Conservation (phyloP, 2,797 vertebrate genomes). For the Myotis planiceps region DNA sequence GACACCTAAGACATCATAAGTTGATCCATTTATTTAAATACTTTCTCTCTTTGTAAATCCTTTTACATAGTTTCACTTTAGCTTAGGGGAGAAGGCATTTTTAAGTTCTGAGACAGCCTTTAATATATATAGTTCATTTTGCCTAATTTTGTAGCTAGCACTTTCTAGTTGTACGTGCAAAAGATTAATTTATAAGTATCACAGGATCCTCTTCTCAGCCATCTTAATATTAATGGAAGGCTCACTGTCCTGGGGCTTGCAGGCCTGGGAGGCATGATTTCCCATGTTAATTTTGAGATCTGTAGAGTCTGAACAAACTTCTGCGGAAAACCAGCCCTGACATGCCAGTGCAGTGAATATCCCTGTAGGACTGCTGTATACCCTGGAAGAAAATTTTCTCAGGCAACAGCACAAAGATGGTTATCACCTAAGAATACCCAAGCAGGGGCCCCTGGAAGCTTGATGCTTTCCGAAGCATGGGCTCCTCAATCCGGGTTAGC, state of each 20-base stretch:
- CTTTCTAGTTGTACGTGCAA: not conserved
- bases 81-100: not conserved
- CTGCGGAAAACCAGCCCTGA: not conserved
- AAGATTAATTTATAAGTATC: not conserved
- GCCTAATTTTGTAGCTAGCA: not conserved
- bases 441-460: not conserved
- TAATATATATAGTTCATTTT: not conserved
- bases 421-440: not conserved
- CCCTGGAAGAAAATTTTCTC: not conserved
- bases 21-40: not conserved
- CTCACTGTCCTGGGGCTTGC: not conserved
- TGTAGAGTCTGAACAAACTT: not conserved
- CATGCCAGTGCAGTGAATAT: not conserved
- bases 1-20: not conserved
- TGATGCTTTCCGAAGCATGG: not conserved
- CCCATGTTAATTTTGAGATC: not conserved
- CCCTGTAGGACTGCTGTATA: not conserved
- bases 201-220: not conserved
- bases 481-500: not conserved
- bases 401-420: not conserved
- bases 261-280: not conserved
- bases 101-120: not conserved
- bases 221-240: not conserved
- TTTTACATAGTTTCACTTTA: not conserved
- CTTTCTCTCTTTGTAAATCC: not conserved